Percentiles rank a stretch among this genome's conserved stretches.
These are phyloP conservation scores for Pantala flavescens DNA, from an alignment of 1,140 invertebrate genomes.

Conservation along the genomic window DNA sequence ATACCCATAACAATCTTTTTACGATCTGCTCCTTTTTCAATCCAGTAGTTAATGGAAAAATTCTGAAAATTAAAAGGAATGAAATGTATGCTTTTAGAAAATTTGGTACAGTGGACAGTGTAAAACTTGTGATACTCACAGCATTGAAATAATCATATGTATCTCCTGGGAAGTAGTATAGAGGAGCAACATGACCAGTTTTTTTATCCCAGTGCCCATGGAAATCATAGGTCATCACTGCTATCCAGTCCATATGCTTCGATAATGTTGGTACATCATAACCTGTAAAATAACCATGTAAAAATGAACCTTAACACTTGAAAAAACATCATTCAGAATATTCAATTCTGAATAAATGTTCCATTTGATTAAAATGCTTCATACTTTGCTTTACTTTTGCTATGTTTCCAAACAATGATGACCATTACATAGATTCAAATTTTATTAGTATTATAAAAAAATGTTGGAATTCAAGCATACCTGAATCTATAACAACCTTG, in stretches of 20 bases:
- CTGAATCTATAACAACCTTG: slow-evolving; percentile 38
- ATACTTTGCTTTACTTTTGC: too few relatives aligned
- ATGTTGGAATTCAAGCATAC: slow-evolving; percentile 20
- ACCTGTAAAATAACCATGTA: slow-evolving; percentile 34
- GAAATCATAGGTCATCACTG: slow-evolving; percentile 84
- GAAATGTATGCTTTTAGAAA: neutral
- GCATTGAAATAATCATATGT: slow-evolving; percentile 64
- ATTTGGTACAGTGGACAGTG: neutral
- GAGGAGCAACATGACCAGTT: slow-evolving; percentile 76
- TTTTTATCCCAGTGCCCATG: slow-evolving; percentile 85
- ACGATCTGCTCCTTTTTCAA: slow-evolving; percentile 58
- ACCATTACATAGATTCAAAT: too few relatives aligned
- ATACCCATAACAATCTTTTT: slow-evolving; percentile 70
- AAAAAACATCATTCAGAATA: neutral
- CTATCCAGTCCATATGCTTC: slow-evolving; percentile 72
- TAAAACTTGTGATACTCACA: slow-evolving; percentile 34
- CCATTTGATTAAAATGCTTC: too few relatives aligned
- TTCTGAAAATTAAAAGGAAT: slow-evolving; percentile 44
- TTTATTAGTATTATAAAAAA: too few relatives aligned
- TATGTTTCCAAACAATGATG: too few relatives aligned
- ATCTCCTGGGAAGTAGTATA: slow-evolving; percentile 63
- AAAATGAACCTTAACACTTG: slow-evolving; percentile 22
- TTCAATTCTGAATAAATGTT: neutral
- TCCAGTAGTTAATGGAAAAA: slow-evolving; percentile 72
- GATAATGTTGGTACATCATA: slow-evolving; percentile 64